These are phyloP conservation scores for Trichonephila clavipes DNA, from an alignment of 1,140 invertebrate species.

Conservation along the genomic window DNA sequence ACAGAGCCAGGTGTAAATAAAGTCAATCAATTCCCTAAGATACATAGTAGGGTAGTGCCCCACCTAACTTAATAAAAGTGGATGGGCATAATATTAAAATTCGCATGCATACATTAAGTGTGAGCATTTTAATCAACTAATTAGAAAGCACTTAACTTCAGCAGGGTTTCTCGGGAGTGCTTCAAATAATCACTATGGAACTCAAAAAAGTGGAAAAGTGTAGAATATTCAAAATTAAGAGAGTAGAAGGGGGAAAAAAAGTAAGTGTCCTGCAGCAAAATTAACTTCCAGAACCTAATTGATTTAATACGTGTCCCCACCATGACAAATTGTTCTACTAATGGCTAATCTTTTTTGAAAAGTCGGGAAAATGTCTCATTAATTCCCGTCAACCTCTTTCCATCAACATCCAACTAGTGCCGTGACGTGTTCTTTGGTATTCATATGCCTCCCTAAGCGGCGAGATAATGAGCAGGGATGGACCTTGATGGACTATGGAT, in stretches of 20 bases:
- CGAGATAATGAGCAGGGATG: not conserved
- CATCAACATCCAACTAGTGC: conserved; percentile 9
- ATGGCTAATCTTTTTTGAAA: conserved; percentile 42
- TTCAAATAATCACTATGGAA: not conserved
- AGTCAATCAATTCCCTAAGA: no score
- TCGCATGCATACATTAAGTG: not conserved
- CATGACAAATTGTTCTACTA: conserved; percentile 58
- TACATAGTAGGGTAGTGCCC: no score
- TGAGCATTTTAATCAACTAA: not conserved
- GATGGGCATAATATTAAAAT: not conserved
- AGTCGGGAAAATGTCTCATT: conserved; percentile 17
- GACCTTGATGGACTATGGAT: not conserved
- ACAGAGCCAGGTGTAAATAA: no score
- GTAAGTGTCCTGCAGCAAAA: not conserved
- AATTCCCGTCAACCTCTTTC: conserved; percentile 36
- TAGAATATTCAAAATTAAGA: not conserved
- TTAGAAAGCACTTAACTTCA: conserved; percentile 43
- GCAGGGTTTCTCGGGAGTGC: not conserved
- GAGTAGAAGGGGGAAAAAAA: no score
- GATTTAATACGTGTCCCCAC: conserved; percentile 55
- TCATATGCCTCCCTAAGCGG: not conserved
- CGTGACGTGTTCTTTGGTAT: conserved; percentile 1
- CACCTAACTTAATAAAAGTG: not conserved
- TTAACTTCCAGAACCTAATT: conserved; percentile 54
- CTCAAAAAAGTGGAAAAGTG: not conserved